phyloP scores from a whole-genome alignment of 2,888 invertebrate genomes.

The Drosophila borealis region DNA sequence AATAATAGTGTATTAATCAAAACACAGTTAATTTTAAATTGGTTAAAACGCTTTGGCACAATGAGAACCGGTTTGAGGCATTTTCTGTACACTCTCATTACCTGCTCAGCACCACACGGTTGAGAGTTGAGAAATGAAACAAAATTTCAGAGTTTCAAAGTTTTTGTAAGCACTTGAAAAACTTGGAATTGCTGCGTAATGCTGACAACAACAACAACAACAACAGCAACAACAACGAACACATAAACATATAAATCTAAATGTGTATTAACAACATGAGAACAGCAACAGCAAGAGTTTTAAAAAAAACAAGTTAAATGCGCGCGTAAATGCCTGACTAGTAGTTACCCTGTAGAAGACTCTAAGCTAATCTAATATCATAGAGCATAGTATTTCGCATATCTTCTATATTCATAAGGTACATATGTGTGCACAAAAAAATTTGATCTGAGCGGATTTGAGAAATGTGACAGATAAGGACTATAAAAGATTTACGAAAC shows the following conservation, averaged over 20 bases:
- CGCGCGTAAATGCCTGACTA: neutral
- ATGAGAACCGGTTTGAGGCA: slow-evolving; percentile 58
- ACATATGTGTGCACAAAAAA: too few relatives aligned
- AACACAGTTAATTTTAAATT: slow-evolving; percentile 78
- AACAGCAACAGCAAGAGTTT: slow-evolving; percentile 39
- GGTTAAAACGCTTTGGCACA: slow-evolving; percentile 54
- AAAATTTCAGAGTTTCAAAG: slow-evolving; percentile 64
- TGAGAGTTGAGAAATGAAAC: slow-evolving; percentile 54
- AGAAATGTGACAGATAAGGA: too few relatives aligned
- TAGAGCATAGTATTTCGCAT: too few relatives aligned
- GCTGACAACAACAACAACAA: slow-evolving; percentile 46
- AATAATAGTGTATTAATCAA: slow-evolving; percentile 77
- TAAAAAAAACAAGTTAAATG: slow-evolving; percentile 17
- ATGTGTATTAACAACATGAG: slow-evolving; percentile 39
- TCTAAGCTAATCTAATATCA: too few relatives aligned
- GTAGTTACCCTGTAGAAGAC: slow-evolving; percentile 4
- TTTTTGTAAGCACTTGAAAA: slow-evolving; percentile 69
- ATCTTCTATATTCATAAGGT: too few relatives aligned
- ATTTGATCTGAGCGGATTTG: too few relatives aligned
- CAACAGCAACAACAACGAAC: slow-evolving; percentile 26
- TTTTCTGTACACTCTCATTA: slow-evolving; percentile 51
- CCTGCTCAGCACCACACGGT: slow-evolving; percentile 15
- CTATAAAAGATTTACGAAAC: too few relatives aligned
- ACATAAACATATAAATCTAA: slow-evolving; percentile 27
- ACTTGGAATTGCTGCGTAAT: slow-evolving; percentile 73